Conservation (phyloP, 2,888 invertebrate genomes). For the Napeogenes inachia region DNA sequence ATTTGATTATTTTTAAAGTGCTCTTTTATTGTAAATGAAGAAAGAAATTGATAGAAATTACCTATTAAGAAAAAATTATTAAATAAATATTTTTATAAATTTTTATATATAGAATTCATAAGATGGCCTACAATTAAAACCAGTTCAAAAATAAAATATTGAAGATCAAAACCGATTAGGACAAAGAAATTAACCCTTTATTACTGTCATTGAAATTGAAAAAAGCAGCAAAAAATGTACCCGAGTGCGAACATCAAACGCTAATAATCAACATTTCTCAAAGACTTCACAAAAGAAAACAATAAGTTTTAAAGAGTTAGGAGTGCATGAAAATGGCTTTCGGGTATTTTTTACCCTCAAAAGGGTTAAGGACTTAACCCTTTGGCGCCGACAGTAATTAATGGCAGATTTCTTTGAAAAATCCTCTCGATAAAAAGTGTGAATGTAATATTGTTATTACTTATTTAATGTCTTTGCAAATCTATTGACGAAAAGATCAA, state of each 20-base stretch:
- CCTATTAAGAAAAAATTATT: too few relatives aligned
- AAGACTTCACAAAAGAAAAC: constrained; percentile 68
- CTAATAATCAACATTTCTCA: constrained; percentile 70
- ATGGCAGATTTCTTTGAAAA: constrained; percentile 57
- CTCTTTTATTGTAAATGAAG: too few relatives aligned
- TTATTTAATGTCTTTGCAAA: constrained; percentile 34
- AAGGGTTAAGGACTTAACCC: constrained; percentile 65
- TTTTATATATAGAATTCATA: too few relatives aligned
- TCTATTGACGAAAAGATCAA: constrained; percentile 22
- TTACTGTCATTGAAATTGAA: constrained; percentile 28
- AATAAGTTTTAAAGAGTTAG: constrained; percentile 67
- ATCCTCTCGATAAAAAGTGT: constrained; percentile 42
- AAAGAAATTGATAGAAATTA: too few relatives aligned
- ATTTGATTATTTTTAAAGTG: too few relatives aligned
- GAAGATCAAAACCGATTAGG: constrained; percentile 5
- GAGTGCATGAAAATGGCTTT: constrained; percentile 62
- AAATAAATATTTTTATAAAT: not conserved
- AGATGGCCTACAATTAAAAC: too few relatives aligned
- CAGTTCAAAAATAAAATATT: constrained; percentile 2
- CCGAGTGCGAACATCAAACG: constrained; percentile 59
- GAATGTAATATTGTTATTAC: constrained; percentile 48
- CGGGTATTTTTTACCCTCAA: constrained; percentile 55
- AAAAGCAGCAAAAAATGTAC: constrained; percentile 31
- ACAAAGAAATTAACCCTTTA: constrained; percentile 28
- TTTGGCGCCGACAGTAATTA: constrained; percentile 68